These are phyloP conservation scores for Halisarca cf. caerulea DNA, from an alignment of 37 sponge, comb jelly and placozoan species.

Conservation along the genomic window DNA sequence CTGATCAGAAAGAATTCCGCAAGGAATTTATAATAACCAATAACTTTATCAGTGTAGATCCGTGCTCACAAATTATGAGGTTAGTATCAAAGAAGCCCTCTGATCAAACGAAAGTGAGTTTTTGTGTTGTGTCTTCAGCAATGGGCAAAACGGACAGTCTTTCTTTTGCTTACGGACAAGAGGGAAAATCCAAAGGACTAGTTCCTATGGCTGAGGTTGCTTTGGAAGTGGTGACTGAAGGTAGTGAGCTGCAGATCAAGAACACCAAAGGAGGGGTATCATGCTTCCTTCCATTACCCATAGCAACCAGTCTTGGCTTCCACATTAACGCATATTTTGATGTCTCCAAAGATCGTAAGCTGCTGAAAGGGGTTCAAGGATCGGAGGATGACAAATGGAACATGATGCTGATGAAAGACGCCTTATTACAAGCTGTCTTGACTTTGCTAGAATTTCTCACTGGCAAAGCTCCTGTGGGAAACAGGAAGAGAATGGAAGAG, in stretches of 20 bases:
- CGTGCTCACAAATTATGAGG: not conserved
- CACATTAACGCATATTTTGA: constrained; percentile 63
- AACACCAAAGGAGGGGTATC: constrained; percentile 28
- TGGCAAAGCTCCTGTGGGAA: not conserved
- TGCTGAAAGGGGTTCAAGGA: constrained; percentile 12
- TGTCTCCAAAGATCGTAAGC: constrained; percentile 50
- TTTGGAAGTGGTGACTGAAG: not conserved
- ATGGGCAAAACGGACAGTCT: constrained; percentile 10
- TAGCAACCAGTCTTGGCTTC: constrained; percentile 33
- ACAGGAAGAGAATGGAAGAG: not conserved
- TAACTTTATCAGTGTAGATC: not conserved
- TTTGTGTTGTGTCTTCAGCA: constrained; percentile 11
- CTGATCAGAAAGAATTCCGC: not conserved
- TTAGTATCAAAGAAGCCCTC: not conserved
- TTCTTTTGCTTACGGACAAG: not conserved
- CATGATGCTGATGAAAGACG: constrained; percentile 23
- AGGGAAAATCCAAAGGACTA: constrained; percentile 26
- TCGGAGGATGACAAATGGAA: constrained; percentile 54
- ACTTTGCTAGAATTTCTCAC: constrained; percentile 30
- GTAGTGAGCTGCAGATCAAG: not conserved
- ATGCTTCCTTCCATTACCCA: constrained; percentile 70
- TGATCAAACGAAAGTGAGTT: not conserved
- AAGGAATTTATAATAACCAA: not conserved
- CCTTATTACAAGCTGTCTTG: constrained; percentile 41
- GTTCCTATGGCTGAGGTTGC: constrained; percentile 51